A percentile compares a stretch with the other conserved stretches of the same genome.
Evolutionary conservation across 2,888 invertebrate genomes (phyloP).

Genomic region (Gandaritis pyraliata): DNA sequence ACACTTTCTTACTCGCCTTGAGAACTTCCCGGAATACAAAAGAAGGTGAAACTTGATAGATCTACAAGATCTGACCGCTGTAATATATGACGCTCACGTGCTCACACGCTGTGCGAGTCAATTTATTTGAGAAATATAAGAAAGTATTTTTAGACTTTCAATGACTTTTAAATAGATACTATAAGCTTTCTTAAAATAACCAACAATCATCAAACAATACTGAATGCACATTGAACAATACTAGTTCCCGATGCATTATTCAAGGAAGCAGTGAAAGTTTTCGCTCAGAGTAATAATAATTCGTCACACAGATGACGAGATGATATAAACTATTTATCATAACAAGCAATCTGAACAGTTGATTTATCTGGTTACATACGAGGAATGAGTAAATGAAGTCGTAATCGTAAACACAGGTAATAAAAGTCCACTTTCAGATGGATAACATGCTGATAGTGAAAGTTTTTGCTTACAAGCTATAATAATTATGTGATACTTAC

Average conservation of each 20-base stretch:
- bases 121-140: conserved; percentile 18
- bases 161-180: conserved; percentile 15
- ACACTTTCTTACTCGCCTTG: conserved; percentile 55
- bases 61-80: conserved; percentile 56
- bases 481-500: background rate
- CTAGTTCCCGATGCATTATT: conserved; percentile 31
- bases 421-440: conserved; percentile 29
- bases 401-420: conserved; percentile 31
- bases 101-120: conserved; percentile 20
- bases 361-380: conserved; percentile 27
- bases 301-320: conserved; percentile 39
- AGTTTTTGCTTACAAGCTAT: conserved; percentile 25
- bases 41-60: conserved; percentile 69
- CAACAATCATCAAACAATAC: conserved; percentile 13
- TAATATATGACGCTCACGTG: conserved; percentile 42
- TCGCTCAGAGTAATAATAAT: conserved; percentile 42
- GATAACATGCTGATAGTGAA: conserved; percentile 37
- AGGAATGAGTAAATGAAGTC: conserved; percentile 25
- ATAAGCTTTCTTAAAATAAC: conserved; percentile 2
- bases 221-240: conserved; percentile 25
- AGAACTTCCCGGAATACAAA: conserved; percentile 65
- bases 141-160: conserved; percentile 17
- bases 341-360: conserved; percentile 25
- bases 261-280: conserved; percentile 40
- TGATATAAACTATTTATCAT: conserved; percentile 36